These are phyloP conservation scores for Platysteira castanea DNA, from an alignment of 2,113 vertebrate genomes.

Conservation along the genomic window DNA sequence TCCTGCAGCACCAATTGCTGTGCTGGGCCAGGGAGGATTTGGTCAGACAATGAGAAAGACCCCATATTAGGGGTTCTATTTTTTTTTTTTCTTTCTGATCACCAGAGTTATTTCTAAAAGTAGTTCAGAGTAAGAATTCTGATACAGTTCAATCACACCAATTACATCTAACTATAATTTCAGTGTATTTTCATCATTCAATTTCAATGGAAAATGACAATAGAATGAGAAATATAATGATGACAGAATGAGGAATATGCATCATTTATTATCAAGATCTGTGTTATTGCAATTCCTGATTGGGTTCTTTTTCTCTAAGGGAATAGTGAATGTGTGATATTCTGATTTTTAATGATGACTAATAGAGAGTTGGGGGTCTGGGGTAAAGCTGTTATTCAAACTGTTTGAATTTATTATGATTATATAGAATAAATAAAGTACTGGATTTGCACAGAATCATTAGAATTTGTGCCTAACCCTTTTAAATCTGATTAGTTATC, in stretches of 20 bases:
- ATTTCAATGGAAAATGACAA: neutral
- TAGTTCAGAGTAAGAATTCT: neutral
- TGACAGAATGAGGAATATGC: neutral
- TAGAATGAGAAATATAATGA: neutral
- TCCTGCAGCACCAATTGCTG: accelerated
- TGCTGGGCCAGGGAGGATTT: neutral
- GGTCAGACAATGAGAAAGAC: too few relatives aligned
- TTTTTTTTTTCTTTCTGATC: neutral
- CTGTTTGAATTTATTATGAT: neutral
- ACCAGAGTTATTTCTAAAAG: neutral
- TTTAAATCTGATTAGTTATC: neutral
- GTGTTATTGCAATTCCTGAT: neutral
- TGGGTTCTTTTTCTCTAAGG: neutral
- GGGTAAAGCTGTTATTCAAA: neutral
- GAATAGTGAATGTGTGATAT: neutral
- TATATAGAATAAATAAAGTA: neutral
- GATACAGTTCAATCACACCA: neutral
- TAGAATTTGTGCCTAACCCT: neutral
- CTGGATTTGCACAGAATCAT: neutral
- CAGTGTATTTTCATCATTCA: neutral
- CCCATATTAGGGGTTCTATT: accelerated
- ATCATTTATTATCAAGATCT: neutral
- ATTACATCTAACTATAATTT: neutral
- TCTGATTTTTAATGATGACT: neutral
- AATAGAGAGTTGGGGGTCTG: neutral